These are phyloP conservation scores for Lanistes nyassanus DNA, from an alignment of 1,140 invertebrate genomes.

Conservation along the genomic window DNA sequence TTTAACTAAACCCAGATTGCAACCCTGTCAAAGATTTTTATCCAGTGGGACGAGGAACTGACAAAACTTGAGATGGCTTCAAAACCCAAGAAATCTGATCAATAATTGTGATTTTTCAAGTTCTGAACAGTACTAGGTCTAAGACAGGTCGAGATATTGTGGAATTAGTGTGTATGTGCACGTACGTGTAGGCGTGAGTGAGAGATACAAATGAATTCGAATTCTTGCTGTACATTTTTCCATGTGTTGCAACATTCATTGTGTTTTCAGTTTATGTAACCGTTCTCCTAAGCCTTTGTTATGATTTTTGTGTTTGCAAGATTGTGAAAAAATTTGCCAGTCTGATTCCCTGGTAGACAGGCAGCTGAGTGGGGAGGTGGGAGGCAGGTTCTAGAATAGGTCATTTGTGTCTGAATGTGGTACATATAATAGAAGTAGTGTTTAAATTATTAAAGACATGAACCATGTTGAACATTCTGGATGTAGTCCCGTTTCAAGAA, in stretches of 20 bases:
- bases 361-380: too few species aligned
- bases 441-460: too few species aligned
- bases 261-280: too few species aligned
- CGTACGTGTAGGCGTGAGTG: background rate
- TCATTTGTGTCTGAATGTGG: too few species aligned
- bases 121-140: background rate
- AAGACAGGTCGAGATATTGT: background rate
- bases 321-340: too few species aligned
- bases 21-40: slow-evolving; percentile 29
- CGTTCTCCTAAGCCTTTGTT: too few species aligned
- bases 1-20: slow-evolving; percentile 13
- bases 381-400: too few species aligned
- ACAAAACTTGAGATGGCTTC: slow-evolving; percentile 23
- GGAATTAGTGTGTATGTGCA: background rate
- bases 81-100: slow-evolving; percentile 11
- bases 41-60: slow-evolving; percentile 28
- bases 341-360: too few species aligned
- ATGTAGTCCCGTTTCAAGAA: too few species aligned
- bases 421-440: too few species aligned
- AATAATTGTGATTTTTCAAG: background rate
- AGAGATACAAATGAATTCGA: background rate
- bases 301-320: too few species aligned
- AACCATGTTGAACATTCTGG: too few species aligned
- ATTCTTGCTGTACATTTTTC: background rate
- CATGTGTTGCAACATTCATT: background rate